Conservation (phyloP, 2,797 vertebrate species). For the Acanthiza pusilla region DNA sequence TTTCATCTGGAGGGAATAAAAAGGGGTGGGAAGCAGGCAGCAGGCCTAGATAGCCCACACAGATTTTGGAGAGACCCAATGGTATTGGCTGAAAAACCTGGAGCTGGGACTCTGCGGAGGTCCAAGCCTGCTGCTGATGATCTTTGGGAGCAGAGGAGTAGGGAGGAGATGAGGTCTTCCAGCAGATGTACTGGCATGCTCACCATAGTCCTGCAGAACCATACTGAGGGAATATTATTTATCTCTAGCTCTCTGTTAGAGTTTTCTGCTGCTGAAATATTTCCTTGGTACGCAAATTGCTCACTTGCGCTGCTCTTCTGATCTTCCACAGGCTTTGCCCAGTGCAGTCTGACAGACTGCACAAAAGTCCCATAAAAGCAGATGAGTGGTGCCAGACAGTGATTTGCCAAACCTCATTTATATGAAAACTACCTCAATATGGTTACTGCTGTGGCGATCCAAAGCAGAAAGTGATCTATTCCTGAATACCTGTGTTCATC, state of each 20-base stretch:
- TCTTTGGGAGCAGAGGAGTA: not conserved
- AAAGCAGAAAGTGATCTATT: slow-evolving; percentile 43
- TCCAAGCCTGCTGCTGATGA: not conserved
- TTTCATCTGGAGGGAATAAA: slow-evolving; percentile 52
- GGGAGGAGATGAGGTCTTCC: not conserved
- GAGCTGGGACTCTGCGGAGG: not conserved
- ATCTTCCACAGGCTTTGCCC: not conserved
- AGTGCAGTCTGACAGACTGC: not conserved
- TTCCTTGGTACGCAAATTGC: not conserved
- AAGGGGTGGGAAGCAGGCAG: not conserved
- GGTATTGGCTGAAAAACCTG: not conserved
- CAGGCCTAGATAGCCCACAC: slow-evolving; percentile 27
- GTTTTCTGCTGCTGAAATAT: not conserved
- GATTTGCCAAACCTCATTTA: slow-evolving; percentile 16
- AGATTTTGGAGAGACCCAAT: not conserved
- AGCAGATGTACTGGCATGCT: slow-evolving; percentile 7
- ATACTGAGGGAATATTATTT: not conserved
- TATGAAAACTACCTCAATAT: slow-evolving; percentile 48
- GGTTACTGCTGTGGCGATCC: not conserved
- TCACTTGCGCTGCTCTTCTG: not conserved
- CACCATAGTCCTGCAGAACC: not conserved
- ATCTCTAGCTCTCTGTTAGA: not conserved
- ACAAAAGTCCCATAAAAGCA: slow-evolving; percentile 1
- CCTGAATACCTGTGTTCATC: slow-evolving; percentile 1
- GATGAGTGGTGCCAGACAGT: not conserved